A percentile compares a stretch with the other conserved stretches of the same genome.
Evolutionary conservation across 2,888 invertebrate genomes (phyloP).

Genomic region (Bembecia ichneumoniformis): DNA sequence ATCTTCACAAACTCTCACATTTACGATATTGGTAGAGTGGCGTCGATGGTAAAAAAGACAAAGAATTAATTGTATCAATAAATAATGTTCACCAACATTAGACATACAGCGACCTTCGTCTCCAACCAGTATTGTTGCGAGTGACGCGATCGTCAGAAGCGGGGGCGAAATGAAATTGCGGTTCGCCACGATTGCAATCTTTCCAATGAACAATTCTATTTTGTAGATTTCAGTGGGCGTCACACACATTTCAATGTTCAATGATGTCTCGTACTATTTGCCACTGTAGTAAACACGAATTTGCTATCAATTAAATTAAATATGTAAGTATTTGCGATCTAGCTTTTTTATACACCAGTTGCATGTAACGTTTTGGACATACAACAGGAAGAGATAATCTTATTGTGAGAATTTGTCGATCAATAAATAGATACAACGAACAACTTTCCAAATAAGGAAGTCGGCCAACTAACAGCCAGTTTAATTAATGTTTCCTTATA

Average conservation of each 20-base stretch:
- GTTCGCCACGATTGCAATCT: slow-evolving; percentile 43
- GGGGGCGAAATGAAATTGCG: slow-evolving; percentile 60
- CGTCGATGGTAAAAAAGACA: no score
- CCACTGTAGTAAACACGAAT: no score
- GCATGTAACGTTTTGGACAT: no score
- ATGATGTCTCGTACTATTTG: background rate
- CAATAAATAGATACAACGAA: background rate
- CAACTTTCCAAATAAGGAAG: slow-evolving; percentile 10
- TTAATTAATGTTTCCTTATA: background rate
- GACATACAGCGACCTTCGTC: slow-evolving; percentile 13
- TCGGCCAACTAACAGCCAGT: slow-evolving; percentile 4
- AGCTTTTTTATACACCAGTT: no score
- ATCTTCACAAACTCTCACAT: no score
- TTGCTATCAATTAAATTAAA: no score
- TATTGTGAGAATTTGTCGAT: background rate
- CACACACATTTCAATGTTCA: slow-evolving; percentile 13
- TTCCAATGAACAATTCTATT: slow-evolving; percentile 45
- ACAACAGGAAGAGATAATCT: background rate
- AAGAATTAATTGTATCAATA: background rate
- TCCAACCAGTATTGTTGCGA: slow-evolving; percentile 35
- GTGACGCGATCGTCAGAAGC: slow-evolving; percentile 28
- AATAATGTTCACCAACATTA: background rate
- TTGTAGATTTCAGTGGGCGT: slow-evolving; percentile 34
- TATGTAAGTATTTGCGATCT: no score
- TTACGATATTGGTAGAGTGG: no score